Base-by-base conservation (phyloP, 2,888 invertebrate genomes). In the Leptopilina myrica region DNA sequence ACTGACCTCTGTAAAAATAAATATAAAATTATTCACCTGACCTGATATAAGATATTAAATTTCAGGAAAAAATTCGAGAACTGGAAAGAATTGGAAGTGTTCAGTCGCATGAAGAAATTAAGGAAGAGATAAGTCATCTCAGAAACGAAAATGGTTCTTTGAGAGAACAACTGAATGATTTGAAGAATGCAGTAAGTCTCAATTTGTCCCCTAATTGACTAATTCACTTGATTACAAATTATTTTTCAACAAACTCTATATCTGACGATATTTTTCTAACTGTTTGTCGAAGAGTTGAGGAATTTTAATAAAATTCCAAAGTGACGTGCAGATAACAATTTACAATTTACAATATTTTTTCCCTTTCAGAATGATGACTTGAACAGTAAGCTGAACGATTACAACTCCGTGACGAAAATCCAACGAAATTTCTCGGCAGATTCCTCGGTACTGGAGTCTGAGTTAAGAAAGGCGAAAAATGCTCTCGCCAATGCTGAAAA, bases 401-500 rank as follows among this genome's bases (percentile, higher is more conserved):
- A 95, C 90, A 96, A 96, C 88, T 95, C 95, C 90, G 95, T 97
- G 3, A 95, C 95, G 65, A 97, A 97, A 92, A 94, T 96, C 20
- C 97, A 97, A 88, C 93, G 96, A 83, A 96, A 95, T 79, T 93
- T 97, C 66, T 95, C 95, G 78, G 95, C 95, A 2, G 97, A 97
- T 86, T 96, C 95, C 78, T 93, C 94, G 0, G 95, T 95, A 33
- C 92, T 96, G 84, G 97, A 97, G 85, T 94, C 94, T 40, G 97
- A 98, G 91, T 93, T 97, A 26, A 93, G 94, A 81, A 94, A 95
- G 77, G 90, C 96, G 56, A 95, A 95, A 88, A 93, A 93, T 76
- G 93, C 94, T 65, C 90, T 95, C 46, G 93, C 94, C 83, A 94
- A 94, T 86, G 93, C 94, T 5, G 97, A 97, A 86, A 95, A 95